Base-by-base conservation (phyloP, 2,797 vertebrate species). In the Avahi laniger region DNA sequence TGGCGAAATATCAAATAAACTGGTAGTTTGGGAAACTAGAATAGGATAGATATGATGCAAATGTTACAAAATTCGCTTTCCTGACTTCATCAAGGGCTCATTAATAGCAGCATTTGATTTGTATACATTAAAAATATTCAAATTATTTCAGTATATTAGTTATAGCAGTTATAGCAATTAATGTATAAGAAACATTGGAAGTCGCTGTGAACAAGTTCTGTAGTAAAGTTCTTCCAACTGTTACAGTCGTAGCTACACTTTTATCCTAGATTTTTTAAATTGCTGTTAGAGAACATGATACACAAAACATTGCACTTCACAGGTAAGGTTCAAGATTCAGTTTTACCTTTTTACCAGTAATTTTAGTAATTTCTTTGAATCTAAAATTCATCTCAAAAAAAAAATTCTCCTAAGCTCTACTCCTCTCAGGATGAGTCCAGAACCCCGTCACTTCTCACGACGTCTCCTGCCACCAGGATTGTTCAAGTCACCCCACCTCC, bases 111-210 rank as follows among this genome's bases (percentile, higher is more conserved):
- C 6, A 89, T 79, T 87, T 85, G 33, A 92, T 88, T 84, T 79
- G 43, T 57, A 79, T 17, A 93, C 87, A 85, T 85, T 81, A 70
- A 90, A 96, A 83, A 20, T 8, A 89, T 61, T 79, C 57, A 43
- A 52, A 76, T 76, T 41, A 91, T 89, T 81, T 41, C 24, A 93
- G 4, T 17, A 73, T 24, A 67, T 61, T 78, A 18, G 12, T 12
- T 78, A 26, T 72, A 48, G n/a, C 24, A 76, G 24, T 70, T n/a
- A 72, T 12, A 65, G 35, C n/a, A 86, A 72, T 63, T 70, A 79
- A 63, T 28, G 41, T 33, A 41, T 38, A 90, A 91, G 41, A 84
- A 90, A 90, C 67, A 75, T 4, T 61, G 12, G 28, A 82, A 87
- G 38, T 72, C n/a, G 82, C 6, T 78, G 59, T 79, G 33, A 96